Conservation (phyloP, 2,888 invertebrate species). For the Parnassius orleans region DNA sequence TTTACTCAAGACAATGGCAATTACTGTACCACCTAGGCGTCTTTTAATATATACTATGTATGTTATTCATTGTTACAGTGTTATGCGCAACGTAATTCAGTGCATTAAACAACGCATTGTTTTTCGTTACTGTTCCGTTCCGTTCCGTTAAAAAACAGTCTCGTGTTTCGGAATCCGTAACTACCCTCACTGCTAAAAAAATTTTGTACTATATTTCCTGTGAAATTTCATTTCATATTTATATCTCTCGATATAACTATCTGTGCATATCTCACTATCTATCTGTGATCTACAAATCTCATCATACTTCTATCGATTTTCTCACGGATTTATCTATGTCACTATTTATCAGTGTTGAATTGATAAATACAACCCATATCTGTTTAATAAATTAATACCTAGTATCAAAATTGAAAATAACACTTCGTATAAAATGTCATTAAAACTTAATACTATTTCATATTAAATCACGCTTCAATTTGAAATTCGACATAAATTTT, state of each 20-base stretch:
- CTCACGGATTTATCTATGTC: conserved; percentile 16
- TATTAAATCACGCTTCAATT: too few relatives aligned
- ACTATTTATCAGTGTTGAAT: conserved; percentile 1
- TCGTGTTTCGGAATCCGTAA: neutral
- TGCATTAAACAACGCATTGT: conserved; percentile 1
- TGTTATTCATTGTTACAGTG: conserved; percentile 24
- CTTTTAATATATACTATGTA: conserved; percentile 13
- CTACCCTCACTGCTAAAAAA: neutral
- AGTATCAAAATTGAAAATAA: too few relatives aligned
- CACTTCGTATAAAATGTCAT: too few relatives aligned
- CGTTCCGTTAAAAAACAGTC: neutral
- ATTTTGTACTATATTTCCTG: neutral
- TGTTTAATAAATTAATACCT: too few relatives aligned
- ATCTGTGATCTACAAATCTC: neutral
- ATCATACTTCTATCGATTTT: conserved; percentile 16
- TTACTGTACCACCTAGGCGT: conserved; percentile 27
- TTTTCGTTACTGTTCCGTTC: conserved; percentile 2
- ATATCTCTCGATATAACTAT: neutral
- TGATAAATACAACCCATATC: conserved; percentile 1
- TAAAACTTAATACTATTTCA: too few relatives aligned
- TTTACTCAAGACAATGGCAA: conserved; percentile 31
- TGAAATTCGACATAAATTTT: too few relatives aligned
- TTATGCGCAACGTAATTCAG: neutral
- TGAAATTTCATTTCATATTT: conserved; percentile 8
- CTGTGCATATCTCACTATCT: neutral